Evolutionary conservation across 2,797 vertebrate genomes (phyloP).

Genomic region (Myotis daubentonii): DNA sequence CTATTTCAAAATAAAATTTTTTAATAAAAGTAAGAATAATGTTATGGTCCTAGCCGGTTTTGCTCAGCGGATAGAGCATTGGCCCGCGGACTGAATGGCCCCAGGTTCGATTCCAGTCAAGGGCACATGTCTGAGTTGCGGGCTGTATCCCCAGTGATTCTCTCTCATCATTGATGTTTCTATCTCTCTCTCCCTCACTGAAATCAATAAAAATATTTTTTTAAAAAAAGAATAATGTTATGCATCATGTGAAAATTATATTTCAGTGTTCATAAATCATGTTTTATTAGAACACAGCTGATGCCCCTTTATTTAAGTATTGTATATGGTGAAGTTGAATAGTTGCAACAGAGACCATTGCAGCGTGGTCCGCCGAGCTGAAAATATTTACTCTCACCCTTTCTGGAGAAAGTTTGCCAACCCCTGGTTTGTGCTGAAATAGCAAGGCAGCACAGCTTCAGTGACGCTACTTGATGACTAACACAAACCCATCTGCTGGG

Average conservation of each 20-base stretch:
- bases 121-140: too few relatives aligned
- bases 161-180: too few relatives aligned
- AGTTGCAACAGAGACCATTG: not conserved
- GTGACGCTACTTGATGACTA: not conserved
- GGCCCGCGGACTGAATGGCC: too few relatives aligned
- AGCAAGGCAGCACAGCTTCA: not conserved
- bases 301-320: not conserved
- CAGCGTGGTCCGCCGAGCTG: not conserved
- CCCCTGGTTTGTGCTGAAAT: not conserved
- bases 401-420: not conserved
- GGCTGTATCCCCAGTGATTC: too few relatives aligned
- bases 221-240: not conserved
- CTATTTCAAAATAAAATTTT: slow-evolving; percentile 35
- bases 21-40: not conserved
- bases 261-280: not conserved
- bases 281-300: not conserved
- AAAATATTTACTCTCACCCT: not conserved
- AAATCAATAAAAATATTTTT: slow-evolving; percentile 28
- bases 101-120: too few relatives aligned
- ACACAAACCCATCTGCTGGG: not conserved
- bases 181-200: too few relatives aligned
- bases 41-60: not conserved
- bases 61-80: too few relatives aligned
- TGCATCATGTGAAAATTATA: not conserved
- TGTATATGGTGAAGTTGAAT: not conserved